Conservation (phyloP, 2,113 vertebrate genomes). For the Callospermophilus lateralis region DNA sequence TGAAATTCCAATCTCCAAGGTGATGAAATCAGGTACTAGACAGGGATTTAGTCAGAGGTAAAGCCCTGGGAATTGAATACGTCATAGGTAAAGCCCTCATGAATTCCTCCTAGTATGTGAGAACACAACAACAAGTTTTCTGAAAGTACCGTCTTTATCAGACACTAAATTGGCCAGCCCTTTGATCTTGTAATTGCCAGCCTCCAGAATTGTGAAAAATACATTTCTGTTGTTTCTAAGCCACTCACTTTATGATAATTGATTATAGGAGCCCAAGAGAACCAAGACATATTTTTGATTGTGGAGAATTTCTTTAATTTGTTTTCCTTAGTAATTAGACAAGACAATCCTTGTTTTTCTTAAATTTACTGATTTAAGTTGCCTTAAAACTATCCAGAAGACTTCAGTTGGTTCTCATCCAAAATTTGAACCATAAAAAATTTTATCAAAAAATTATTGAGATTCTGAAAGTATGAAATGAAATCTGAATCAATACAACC, state of each 20-base stretch:
- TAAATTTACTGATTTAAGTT: conserved; percentile 10
- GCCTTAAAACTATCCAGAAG: background rate
- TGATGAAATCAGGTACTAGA: background rate
- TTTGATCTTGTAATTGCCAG: background rate
- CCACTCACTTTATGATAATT: fast-evolving
- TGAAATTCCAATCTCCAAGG: background rate
- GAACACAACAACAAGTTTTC: background rate
- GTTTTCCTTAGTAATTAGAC: background rate
- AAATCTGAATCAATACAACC: background rate
- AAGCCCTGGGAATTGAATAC: background rate
- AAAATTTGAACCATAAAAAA: background rate
- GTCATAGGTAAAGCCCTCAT: background rate
- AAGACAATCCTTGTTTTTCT: background rate
- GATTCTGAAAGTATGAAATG: conserved; percentile 12
- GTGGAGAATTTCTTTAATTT: background rate
- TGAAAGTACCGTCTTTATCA: background rate
- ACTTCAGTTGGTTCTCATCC: background rate
- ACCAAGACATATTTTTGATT: background rate
- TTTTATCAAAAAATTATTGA: background rate
- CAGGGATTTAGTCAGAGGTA: background rate
- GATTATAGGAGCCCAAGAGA: background rate
- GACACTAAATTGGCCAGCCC: background rate
- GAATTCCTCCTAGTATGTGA: background rate
- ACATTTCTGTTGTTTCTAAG: background rate
- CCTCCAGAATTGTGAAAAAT: background rate